These are phyloP conservation scores for Indicator maculatus DNA, from an alignment of 2,113 vertebrate genomes.

Conservation along the genomic window DNA sequence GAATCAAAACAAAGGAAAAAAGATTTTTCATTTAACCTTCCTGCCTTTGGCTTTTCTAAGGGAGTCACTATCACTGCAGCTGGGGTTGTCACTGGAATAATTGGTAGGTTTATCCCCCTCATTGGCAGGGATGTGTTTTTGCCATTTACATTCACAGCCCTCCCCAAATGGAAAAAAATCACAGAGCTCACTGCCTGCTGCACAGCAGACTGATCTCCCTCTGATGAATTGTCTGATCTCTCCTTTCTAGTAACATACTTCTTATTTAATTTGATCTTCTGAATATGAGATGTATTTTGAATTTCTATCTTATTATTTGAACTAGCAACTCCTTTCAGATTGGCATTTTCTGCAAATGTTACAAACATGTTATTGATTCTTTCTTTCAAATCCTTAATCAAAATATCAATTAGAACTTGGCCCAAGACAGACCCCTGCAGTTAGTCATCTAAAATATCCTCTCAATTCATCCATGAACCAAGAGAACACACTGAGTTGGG, in stretches of 20 bases:
- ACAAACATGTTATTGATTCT: neutral
- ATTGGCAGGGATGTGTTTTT: neutral
- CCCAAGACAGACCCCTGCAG: neutral
- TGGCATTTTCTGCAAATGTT: neutral
- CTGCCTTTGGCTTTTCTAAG: neutral
- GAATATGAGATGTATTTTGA: neutral
- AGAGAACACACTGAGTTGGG: neutral
- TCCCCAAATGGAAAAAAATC: neutral
- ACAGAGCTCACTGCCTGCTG: neutral
- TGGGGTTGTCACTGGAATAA: neutral
- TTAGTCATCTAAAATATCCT: neutral
- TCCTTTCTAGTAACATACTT: neutral
- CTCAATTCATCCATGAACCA: neutral
- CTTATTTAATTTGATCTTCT: neutral
- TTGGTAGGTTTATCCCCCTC: fast-evolving
- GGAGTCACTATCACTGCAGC: neutral
- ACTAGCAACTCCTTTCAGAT: neutral
- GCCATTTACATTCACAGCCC: neutral
- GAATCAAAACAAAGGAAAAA: neutral
- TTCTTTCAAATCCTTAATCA: neutral
- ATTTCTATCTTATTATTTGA: neutral
- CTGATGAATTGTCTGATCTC: neutral
- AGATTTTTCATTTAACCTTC: neutral
- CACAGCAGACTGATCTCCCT: neutral
- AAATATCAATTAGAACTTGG: neutral